Base-by-base conservation (phyloP, 2,888 invertebrate species). In the Eurytoma adleriae region DNA sequence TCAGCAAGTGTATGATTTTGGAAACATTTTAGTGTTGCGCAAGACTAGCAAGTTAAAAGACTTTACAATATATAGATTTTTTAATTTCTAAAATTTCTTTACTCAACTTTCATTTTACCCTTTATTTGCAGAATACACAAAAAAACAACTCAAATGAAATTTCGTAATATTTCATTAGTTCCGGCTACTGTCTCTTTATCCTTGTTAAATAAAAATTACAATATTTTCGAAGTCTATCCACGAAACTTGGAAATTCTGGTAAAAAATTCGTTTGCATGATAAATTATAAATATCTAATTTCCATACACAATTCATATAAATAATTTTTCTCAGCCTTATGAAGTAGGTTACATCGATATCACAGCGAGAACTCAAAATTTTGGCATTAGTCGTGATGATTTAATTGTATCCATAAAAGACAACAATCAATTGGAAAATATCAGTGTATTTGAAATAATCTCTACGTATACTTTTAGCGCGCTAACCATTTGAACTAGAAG, bases 371-470 rank as follows among this genome's bases (percentile, higher is more conserved):
- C 91, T 0, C 83, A 76, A 1, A 85, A 86, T 74, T 72, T 88
- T 1, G 91, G 91, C n/a, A 76, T 73, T 1, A 86, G 89, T 70
- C 80, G 85, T 0, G 88, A 89, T 62, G 84, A 81, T 24, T 80
- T 92, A 16, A 83, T 90, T 2, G 78, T 92, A 1, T 87, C 90
- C 3, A 86, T 93, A 2, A 92, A 92, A 85, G 92, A 94, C 85
- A 94, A 94, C 87, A 94, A 94, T 0, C 91, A 92, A 84, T 91
- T 93, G 56, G 91, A 93, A 54, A 86, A 88, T 5, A 91, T 94
- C 13, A 16, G 20, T 7, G 27, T 13, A 30, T 12, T 27, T 24
- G 2, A 62, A 30, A 62, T 62, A 40, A 0, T 40, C 10, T 10
- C 1, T 10, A 10, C 10, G 4, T 40, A 40, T 40, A 7, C 1